A percentile compares a stretch with the other conserved stretches of the same genome.
phyloP scores from a whole-genome alignment of 2,113 vertebrate species.

The Pelobates fuscus region DNA sequence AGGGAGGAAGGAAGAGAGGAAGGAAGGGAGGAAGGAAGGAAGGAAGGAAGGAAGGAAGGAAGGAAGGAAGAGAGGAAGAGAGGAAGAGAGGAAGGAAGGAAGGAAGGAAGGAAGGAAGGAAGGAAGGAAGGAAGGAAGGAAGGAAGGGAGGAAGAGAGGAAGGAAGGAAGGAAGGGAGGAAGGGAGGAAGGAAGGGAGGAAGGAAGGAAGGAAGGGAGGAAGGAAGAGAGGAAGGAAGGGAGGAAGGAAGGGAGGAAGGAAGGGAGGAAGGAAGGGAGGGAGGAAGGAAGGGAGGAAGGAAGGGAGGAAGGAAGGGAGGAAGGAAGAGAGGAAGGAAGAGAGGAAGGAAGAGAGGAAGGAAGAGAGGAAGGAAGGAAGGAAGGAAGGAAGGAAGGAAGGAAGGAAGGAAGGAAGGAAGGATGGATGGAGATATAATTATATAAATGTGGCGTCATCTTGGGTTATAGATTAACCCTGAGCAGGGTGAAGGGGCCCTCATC shows the following conservation, averaged over 20 bases:
- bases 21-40: constrained; percentile 3
- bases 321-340: neutral
- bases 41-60: constrained; percentile 3
- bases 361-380: neutral
- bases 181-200: neutral
- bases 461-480: no score
- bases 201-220: neutral
- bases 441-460: no score
- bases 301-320: neutral
- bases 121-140: constrained; percentile 2
- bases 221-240: constrained; percentile 2
- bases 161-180: neutral
- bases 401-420: neutral
- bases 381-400: neutral
- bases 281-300: neutral
- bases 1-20: neutral
- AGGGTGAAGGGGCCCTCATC: no score
- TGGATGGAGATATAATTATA: neutral
- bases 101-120: neutral
- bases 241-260: neutral
- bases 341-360: neutral
- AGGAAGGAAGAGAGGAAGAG: neutral
- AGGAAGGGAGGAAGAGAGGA: neutral
- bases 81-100: constrained; percentile 9
- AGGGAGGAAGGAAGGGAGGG: neutral